Conservation (phyloP, 2,888 invertebrate species). For the Platypus cylindrus region DNA sequence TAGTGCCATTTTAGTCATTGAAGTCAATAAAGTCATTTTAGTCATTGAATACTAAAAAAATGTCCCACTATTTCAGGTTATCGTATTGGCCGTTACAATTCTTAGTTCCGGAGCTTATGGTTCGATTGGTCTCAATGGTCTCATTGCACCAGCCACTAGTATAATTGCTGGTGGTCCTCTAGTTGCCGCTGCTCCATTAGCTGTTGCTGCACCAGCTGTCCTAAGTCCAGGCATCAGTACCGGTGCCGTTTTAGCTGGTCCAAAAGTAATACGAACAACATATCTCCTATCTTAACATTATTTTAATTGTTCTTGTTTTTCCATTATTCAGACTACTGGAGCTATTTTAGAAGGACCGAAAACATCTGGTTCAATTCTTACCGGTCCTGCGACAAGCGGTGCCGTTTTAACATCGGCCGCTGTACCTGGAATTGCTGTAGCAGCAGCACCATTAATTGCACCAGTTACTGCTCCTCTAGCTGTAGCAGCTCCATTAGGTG, state of each 20-base stretch:
- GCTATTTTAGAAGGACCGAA: slow-evolving; percentile 10
- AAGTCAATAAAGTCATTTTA: background rate
- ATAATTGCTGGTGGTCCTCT: slow-evolving; percentile 14
- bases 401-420: slow-evolving; percentile 5
- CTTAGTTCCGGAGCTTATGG: too few relatives aligned
- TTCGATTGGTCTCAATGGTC: too few relatives aligned
- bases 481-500: slow-evolving; percentile 7
- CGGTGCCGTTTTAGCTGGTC: slow-evolving; percentile 10
- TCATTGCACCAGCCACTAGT: slow-evolving; percentile 3
- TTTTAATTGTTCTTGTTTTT: too few relatives aligned
- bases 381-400: slow-evolving; percentile 5
- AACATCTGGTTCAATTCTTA: slow-evolving; percentile 9
- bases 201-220: slow-evolving; percentile 3
- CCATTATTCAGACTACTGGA: slow-evolving; percentile 9
- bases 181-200: slow-evolving; percentile 11
- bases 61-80: too few relatives aligned
- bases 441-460: slow-evolving; percentile 1
- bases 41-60: background rate
- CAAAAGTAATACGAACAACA: slow-evolving; percentile 7
- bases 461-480: slow-evolving; percentile 1
- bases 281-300: too few relatives aligned
- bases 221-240: slow-evolving; percentile 10
- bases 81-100: too few relatives aligned
- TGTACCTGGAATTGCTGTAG: background rate
- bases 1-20: too few relatives aligned